Evolutionary conservation across 2,113 vertebrate genomes (phyloP), one percentile per base, ranked within the genome.

Genomic region (Saguinus imperator): DNA sequence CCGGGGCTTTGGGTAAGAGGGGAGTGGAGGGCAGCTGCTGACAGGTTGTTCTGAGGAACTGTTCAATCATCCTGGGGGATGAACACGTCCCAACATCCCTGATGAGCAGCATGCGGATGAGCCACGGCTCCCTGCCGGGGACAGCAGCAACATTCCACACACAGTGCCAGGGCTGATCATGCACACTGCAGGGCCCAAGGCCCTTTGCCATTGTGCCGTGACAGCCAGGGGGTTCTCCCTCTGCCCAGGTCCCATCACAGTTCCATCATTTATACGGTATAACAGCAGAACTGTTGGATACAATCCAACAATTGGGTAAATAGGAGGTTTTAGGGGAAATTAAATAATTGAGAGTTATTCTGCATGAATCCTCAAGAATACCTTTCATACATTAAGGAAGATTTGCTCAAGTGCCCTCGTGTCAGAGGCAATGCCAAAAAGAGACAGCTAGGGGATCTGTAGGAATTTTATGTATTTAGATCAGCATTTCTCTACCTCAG

Each of bases 91-190:
- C 0, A 1, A 55, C 58, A 57, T 76, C 48, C 9, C 20, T 32
- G 82, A 77, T 14, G 43, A 21, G 61, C 40, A 12, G 75, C 13
- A 0, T 8, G 57, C 0, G 0, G 29, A 23, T 3, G 52, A 50
- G 58, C 70, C 17, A 25, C 0, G 1, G 80, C 84, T 50, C 3
- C 1, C 23, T 40, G 48, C 82, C 82, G 27, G 87, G 70, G 70
- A 37, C 77, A 50, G 50, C 68, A 0, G 0, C 37, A 4, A 6
- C 20, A 40, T n/a, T 76, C 61, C n/a, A 18, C 0, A 0, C 70
- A 35, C 0, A 0, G 90, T 1, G 1, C 57, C 17, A 0, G 0
- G 55, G 68, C 52, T 4, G 7, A 11, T 16, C 0, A 0, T 5
- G 23, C 27, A 48, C 6, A 1, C 27, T 20, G 76, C 14, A 12